Evolutionary conservation across 2,797 vertebrate species (phyloP).

Genomic region (Falco peregrinus): DNA sequence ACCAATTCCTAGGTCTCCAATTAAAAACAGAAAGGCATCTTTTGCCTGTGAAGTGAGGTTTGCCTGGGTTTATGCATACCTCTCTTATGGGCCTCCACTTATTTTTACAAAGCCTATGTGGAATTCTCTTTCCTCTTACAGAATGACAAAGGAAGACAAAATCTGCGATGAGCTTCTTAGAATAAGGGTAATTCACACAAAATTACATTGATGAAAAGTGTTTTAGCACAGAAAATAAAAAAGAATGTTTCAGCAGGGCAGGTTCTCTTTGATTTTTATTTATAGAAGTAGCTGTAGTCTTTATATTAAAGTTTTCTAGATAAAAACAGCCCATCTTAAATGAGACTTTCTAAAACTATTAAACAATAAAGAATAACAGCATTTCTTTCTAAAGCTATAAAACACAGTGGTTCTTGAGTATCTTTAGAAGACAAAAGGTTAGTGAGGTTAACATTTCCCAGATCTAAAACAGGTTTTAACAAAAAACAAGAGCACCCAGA

Average conservation of each 20-base stretch:
- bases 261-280: not conserved
- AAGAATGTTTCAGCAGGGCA: not conserved
- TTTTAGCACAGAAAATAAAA: not conserved
- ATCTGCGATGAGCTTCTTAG: not conserved
- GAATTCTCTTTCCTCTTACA: not conserved
- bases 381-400: not conserved
- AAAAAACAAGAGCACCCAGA: not conserved
- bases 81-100: not conserved
- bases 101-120: not conserved
- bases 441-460: not conserved
- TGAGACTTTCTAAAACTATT: not conserved
- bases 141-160: not conserved
- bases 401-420: not conserved
- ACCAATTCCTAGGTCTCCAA: not conserved
- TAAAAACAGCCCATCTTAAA: not conserved
- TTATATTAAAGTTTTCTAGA: not conserved
- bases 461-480: not conserved
- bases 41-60: not conserved
- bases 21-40: not conserved
- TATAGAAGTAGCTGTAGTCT: not conserved
- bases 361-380: not conserved
- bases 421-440: not conserved
- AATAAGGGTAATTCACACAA: not conserved
- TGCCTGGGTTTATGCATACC: not conserved
- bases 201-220: not conserved